Base-by-base conservation (phyloP, 92 coral and sea anemone species). In the Isaurus tuberculatus region DNA sequence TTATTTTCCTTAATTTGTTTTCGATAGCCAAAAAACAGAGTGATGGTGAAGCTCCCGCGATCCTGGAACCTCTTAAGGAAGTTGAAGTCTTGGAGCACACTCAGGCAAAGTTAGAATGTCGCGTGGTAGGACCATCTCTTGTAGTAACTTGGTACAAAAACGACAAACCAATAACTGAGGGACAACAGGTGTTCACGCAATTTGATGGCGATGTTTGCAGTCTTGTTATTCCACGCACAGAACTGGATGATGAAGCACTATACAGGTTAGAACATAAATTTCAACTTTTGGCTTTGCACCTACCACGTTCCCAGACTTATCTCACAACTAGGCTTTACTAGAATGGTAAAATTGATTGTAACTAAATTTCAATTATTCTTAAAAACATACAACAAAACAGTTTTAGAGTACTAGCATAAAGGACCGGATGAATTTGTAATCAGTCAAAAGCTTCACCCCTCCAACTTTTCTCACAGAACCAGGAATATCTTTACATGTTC, bases 181-280 rank as follows among this genome's bases (percentile, higher is more conserved):
- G 73, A 26, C 89, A 83, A n/a, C 83, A 78, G 53, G 72, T 81
- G 17, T 80, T 87, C 19, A 73, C 70, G 11, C 73, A 79, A 11
- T 80, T 89, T 43, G 89, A 85, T 33, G 90, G 87, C 28, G 84
- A 73, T 23, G 88, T 87, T 32, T 88, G 92, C 73, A 70, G 72
- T 80, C 90, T 92, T 46, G 73, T 79, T 69, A 92, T 92, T 75
- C 86, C 79, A 14, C 86, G 73, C 19, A 87, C 92, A 72, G 90
- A 70, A 37, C 73, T 91, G 26, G 94, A 90, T 25, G 96, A 92
- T 66, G 96, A 92, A 84, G 96, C 91, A 25, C 84, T 86, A 65
- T 92, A 92, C 79, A 74, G 83, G 82, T 77, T 19, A 57, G 80
- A 66, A 31, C 10, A 19, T 46, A 3, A 3, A 46, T 8, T 11